Evolutionary conservation across 2,113 vertebrate genomes (phyloP), one percentile per base, ranked within the genome.

Genomic region (Uria aalge): DNA sequence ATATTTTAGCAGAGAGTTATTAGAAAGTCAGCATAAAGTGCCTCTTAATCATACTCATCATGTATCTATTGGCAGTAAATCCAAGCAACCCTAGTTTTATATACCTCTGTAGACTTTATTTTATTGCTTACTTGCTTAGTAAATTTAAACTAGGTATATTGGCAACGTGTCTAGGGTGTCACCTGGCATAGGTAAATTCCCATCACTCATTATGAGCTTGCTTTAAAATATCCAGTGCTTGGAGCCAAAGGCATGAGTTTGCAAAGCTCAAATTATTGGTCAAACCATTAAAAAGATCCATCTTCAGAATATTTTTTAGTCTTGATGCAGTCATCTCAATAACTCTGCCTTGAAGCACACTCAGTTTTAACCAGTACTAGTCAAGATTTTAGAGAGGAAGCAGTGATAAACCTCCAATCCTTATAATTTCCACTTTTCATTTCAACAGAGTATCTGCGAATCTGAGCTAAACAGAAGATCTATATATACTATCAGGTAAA

Each of bases 21-120:
- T 92, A 91, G 73, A 73, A 95, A 95, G 86, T 79, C 89, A 85
- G 81, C 68, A 91, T 76, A 91, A 96, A 95, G 69, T 79, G n/a
- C 38, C 57, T 88, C 78, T 96, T 95, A 93, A 94, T 96, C 94
- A 94, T 92, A 95, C 75, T 96, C 79, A 89, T 94, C 85, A 77
- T 80, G 85, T 66, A 83, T 88, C 90, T 94, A 76, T 17, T 85
- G 68, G 94, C 85, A 92, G 88, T 92, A 96, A 93, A 96, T 96
- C 72, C 68, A 80, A 95, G 88, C 34, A 95, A 53, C 18, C 18
- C n/a, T 30, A 50, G 32, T 69, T 92, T 96, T 96, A 90, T 96
- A 57, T 47, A 92, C 55, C 50, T 53, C 85, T 77, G 32, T 63
- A 90, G 92, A 76, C 63, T 84, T 91, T 10, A 85, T 48, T 96